Percentiles rank a stretch among this genome's conserved stretches.
phyloP scores from a whole-genome alignment of 2,888 invertebrate species.

The Listrodromus nycthemerus region DNA sequence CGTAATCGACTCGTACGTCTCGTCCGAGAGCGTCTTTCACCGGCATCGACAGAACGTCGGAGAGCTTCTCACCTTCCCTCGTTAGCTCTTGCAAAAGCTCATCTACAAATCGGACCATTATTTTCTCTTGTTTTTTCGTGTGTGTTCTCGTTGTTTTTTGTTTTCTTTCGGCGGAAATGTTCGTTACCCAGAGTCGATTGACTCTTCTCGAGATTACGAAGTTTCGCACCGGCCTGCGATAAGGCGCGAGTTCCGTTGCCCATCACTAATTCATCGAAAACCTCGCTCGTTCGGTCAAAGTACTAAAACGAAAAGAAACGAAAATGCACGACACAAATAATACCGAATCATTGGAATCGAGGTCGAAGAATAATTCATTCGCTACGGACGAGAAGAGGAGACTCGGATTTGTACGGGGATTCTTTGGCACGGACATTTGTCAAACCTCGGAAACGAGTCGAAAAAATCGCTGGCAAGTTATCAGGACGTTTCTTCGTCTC shows the following conservation, averaged over 20 bases:
- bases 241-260: constrained; percentile 87
- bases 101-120: constrained; percentile 84
- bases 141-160: background rate
- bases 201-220: constrained; percentile 87
- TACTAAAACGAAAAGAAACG: constrained; percentile 83
- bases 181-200: constrained; percentile 87
- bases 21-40: constrained; percentile 92
- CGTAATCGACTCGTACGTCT: constrained; percentile 89
- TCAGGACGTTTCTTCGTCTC: constrained; percentile 89
- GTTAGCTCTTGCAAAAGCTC: constrained; percentile 88
- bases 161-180: background rate
- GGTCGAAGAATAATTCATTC: background rate
- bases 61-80: constrained; percentile 91
- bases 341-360: background rate
- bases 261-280: constrained; percentile 89
- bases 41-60: constrained; percentile 91
- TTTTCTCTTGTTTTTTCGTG: background rate
- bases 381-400: background rate
- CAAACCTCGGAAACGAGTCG: constrained; percentile 89
- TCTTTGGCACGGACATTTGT: background rate
- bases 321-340: background rate
- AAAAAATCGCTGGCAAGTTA: constrained; percentile 91
- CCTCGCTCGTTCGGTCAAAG: constrained; percentile 88
- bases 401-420: background rate
- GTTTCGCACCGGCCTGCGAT: constrained; percentile 86